Evolutionary conservation across 2,888 invertebrate species (phyloP), one percentile per base, ranked within the genome.

Genomic region (Dugesia japonica): DNA sequence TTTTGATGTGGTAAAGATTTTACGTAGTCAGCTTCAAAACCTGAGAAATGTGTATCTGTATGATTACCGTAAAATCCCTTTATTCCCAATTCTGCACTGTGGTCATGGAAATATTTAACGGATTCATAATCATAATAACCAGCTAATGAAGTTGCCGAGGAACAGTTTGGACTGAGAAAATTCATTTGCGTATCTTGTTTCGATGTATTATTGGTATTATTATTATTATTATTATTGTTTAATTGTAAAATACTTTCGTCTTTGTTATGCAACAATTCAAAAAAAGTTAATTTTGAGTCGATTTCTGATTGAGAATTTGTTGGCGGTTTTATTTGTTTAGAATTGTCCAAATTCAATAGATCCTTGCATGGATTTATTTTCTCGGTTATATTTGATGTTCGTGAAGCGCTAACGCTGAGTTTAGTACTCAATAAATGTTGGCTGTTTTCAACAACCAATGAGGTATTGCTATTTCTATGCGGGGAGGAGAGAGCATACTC

Each of bases 41-140:
- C 56, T n/a, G 56, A 20, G 17, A 56, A 56, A 56, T 56, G 56
- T 56, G 9, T n/a, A 56, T 56, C 56, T 56, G 56, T 56, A n/a
- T 56, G 56, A 56, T 56, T 56, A 13, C 56, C 56, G 56, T 56
- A 56, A 56, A 56, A 56, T 56, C 56, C 56, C 17, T 56, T 56
- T 56, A 56, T 56, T 56, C 56, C 56, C 56, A 56, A n/a, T n/a
- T 56, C 56, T n/a, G 56, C 56, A 23, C 56, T 56, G 23, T 56
- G 56, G 56, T 56, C 56, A 56, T 56, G 4, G 23, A 56, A 56
- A 56, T 56, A 56, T 56, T 56, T 56, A n/a, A 56, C 56, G n/a
- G 56, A 56, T 56, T 56, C 56, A 23, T 56, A 56, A 56, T 56
- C 56, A 56, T 56, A 56, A 56, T 56, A 56, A 56, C 56, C 56